A percentile compares a stretch with the other conserved stretches of the same genome.
phyloP scores from a whole-genome alignment of 2,888 invertebrate species.

The Neoaliturus tenellus region DNA sequence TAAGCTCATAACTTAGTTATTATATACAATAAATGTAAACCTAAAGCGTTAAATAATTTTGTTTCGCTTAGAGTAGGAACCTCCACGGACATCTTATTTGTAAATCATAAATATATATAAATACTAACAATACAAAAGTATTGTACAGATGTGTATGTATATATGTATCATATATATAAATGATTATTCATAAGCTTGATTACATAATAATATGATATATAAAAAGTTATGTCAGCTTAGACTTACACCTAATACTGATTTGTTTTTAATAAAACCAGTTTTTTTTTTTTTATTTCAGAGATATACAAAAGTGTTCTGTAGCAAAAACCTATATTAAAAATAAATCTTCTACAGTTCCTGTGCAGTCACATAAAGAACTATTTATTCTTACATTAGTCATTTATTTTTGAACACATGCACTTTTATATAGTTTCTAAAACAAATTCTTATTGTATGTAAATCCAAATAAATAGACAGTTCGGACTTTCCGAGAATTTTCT shows the following conservation, averaged over 20 bases:
- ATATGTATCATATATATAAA: neutral
- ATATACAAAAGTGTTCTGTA: neutral
- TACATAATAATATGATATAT: neutral
- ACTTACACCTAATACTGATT: neutral
- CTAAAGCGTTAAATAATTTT: neutral
- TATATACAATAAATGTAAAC: neutral
- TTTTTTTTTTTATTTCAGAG: neutral
- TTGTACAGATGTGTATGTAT: too few relatives aligned
- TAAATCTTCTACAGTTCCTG: constrained; percentile 12
- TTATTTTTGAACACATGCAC: neutral
- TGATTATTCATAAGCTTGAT: neutral
- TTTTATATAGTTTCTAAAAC: neutral
- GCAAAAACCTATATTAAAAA: neutral
- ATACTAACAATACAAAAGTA: neutral
- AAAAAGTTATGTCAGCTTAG: neutral
- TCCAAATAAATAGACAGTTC: neutral
- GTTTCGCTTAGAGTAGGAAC: neutral
- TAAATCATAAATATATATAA: neutral
- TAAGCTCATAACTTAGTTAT: too few relatives aligned
- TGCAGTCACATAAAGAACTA: neutral
- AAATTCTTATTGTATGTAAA: neutral
- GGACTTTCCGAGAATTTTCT: too few relatives aligned
- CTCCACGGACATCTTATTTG: neutral
- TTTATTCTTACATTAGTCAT: neutral
- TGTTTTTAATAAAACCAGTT: neutral